Evolutionary conservation across 1,140 invertebrate genomes (phyloP), one percentile per base, ranked within the genome.

Genomic region (Octopus sinensis): DNA sequence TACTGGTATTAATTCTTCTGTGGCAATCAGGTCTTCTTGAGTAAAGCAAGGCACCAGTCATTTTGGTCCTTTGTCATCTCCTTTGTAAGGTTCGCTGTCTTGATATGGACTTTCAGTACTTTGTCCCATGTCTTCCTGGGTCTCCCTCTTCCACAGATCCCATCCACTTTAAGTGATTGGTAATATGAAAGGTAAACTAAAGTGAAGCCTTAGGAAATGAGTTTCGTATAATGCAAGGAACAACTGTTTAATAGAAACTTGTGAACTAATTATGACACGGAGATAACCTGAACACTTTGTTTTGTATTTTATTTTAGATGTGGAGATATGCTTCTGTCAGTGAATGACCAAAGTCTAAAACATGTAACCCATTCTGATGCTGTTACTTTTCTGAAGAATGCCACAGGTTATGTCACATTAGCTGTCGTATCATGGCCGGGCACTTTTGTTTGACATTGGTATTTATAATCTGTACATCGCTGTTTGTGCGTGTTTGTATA

Each of bases 291-390:
- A 17, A 68, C 10, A 52, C 30, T 54, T 54, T 83, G 30, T 43
- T 43, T 43, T 43, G 30, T 43, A 51, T 76, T 62, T 80, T 68
- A 77, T 87, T 88, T 51, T 83, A 91, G 92, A 82, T 92, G 92
- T 88, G 92, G 92, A 9, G 92, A 93, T 84, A 89, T 92, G 75
- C 86, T 93, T 23, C 81, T 92, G 53, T 90, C 91, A 76, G 92
- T 93, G 10, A 92, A 93, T 86, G 90, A 92, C 75, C 87, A 90
- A 80, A 90, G 88, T 76, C 83, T 92, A 77, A 89, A 91, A 76
- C 87, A 88, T 71, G 88, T 92, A 23, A 87, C 89, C 6, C 92
- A 93, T 85, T 82, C 88, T 6, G 86, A 88, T 53, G 92, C 92
- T 51, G 92, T 92, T 6, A 86, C 88, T 77, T 87, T 92, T 73